These are phyloP conservation scores for Scophthalmus maximus DNA, from an alignment of 2,113 vertebrate genomes.

Conservation along the genomic window DNA sequence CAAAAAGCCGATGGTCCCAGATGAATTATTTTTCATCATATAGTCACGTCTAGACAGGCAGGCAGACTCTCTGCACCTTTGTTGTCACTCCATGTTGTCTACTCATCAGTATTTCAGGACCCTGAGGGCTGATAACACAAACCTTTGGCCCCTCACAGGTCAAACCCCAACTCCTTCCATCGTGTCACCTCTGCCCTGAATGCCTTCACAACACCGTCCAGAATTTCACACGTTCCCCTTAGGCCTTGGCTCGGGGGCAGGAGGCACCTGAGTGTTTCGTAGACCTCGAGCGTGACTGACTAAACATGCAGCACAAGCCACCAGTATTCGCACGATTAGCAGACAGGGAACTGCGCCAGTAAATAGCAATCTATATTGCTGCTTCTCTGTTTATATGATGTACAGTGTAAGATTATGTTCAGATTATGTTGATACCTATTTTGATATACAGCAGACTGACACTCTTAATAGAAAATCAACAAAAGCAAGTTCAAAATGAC, in stretches of 20 bases:
- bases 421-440: not conserved
- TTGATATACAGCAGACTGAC: no score
- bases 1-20: no score
- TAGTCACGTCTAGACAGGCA: constrained; percentile 37
- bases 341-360: not conserved
- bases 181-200: constrained; percentile 57
- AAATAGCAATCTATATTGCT: not conserved
- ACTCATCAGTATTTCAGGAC: constrained; percentile 47
- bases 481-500: no score
- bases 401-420: constrained; percentile 25
- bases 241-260: constrained; percentile 22
- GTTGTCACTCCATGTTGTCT: constrained; percentile 21
- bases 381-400: constrained; percentile 14
- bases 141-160: constrained; percentile 17
- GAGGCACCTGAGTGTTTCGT: constrained; percentile 51
- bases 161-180: constrained; percentile 40
- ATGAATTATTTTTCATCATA: not conserved
- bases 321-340: not conserved
- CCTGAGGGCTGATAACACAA: constrained; percentile 21
- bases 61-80: constrained; percentile 4
- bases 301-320: constrained; percentile 38
- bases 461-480: no score
- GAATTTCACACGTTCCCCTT: constrained; percentile 80
- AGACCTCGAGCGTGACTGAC: constrained; percentile 34
- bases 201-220: constrained; percentile 66